Evolutionary conservation across 2,888 invertebrate species (phyloP).

Genomic region (Onchidella celtica): DNA sequence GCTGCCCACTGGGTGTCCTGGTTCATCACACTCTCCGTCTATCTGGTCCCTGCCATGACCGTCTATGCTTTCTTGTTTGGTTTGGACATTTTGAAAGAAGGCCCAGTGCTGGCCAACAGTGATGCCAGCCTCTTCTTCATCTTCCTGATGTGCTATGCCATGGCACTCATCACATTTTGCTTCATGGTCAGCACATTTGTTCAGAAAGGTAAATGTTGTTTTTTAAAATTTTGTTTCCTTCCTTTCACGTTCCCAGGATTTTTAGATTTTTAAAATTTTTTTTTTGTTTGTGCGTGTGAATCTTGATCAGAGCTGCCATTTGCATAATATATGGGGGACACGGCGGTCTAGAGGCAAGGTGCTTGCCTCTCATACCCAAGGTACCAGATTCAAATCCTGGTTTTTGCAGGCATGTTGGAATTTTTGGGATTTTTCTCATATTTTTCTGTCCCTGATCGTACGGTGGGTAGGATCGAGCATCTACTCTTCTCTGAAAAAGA

Average conservation of each 20-base stretch:
- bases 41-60: constrained; percentile 84
- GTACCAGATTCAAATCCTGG: no score
- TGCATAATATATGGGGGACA: no score
- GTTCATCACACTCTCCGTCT: constrained; percentile 88
- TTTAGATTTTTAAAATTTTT: background rate
- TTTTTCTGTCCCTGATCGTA: no score
- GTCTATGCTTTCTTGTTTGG: constrained; percentile 79
- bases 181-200: constrained; percentile 91
- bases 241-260: background rate
- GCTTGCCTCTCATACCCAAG: no score
- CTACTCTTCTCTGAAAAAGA: no score
- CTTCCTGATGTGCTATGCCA: constrained; percentile 87
- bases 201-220: constrained; percentile 84
- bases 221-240: background rate
- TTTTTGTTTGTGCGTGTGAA: no score
- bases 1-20: constrained; percentile 93
- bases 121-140: constrained; percentile 86
- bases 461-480: no score
- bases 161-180: constrained; percentile 87
- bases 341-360: no score
- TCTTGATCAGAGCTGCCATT: no score
- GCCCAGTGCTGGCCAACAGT: constrained; percentile 74
- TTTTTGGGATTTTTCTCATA: no score
- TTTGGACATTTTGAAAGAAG: constrained; percentile 55
- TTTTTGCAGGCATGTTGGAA: no score